Percentiles rank a stretch among this genome's conserved stretches.
These are phyloP conservation scores for Drosophila erecta DNA, from an alignment of 1,140 invertebrate species.

Conservation along the genomic window DNA sequence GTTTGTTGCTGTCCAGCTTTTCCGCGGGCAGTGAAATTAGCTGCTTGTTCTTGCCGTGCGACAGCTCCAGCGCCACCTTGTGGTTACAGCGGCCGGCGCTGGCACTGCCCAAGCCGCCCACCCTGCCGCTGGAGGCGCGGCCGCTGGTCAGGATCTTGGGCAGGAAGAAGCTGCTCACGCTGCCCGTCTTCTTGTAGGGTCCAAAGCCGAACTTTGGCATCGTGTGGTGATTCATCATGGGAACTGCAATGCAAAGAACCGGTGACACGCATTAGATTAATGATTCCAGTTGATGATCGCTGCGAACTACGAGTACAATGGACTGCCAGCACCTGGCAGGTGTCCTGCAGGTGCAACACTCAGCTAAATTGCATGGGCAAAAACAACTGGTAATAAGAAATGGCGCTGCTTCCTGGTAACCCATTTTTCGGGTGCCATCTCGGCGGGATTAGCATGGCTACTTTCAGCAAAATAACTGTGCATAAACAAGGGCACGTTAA, in stretches of 20 bases:
- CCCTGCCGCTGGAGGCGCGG: slow-evolving; percentile 55
- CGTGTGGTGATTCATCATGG: slow-evolving; percentile 90
- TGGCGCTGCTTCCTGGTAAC: neutral
- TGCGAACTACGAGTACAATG: slow-evolving; percentile 7
- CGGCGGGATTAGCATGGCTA: slow-evolving; percentile 13
- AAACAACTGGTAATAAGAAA: slow-evolving; percentile 24
- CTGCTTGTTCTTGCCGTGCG: slow-evolving; percentile 92
- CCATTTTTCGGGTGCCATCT: slow-evolving; percentile 25
- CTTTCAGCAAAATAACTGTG: slow-evolving; percentile 21
- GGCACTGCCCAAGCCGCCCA: slow-evolving; percentile 22
- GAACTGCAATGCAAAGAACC: slow-evolving; percentile 85
- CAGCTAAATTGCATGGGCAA: slow-evolving; percentile 56
- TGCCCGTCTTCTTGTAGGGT: slow-evolving; percentile 78
- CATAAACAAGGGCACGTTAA: slow-evolving; percentile 31
- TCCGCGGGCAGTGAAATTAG: slow-evolving; percentile 93
- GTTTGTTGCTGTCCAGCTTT: slow-evolving; percentile 93
- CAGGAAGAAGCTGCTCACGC: slow-evolving; percentile 84
- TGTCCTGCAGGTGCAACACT: slow-evolving; percentile 34
- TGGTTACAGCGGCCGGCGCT: slow-evolving; percentile 57
- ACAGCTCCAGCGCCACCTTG: slow-evolving; percentile 90
- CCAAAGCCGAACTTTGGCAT: slow-evolving; percentile 88
- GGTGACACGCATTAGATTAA: slow-evolving; percentile 48
- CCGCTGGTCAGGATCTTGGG: slow-evolving; percentile 83
- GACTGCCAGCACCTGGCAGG: slow-evolving; percentile 14
- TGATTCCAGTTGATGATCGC: slow-evolving; percentile 44